Evolutionary conservation across 2,797 vertebrate species (phyloP), one percentile per base, ranked within the genome.

Genomic region (Triplophysa yarkandensis): DNA sequence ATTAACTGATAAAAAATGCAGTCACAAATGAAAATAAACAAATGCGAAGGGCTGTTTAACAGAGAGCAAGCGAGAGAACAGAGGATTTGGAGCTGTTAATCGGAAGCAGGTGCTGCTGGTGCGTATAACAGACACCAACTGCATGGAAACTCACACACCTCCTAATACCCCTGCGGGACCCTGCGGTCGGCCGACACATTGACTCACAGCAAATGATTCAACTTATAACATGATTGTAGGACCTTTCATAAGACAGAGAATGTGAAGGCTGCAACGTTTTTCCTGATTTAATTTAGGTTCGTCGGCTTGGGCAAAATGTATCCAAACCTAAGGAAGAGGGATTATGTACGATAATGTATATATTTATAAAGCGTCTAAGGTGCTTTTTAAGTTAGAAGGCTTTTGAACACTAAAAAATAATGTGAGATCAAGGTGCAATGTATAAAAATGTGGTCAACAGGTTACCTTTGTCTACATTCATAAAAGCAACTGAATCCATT

Each of bases 61-160:
- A 39, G 25, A 66, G 61, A 77, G 28, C 28, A 76, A 36, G 23
- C 57, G 57, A 66, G 62, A 77, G 28, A 34, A 76, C 74, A 75
- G 74, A 71, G 64, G 30, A 79, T 39, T 81, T 32, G 13, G 50
- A 76, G 67, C 69, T 69, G 64, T 67, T 84, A 82, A 81, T 81
- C 36, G 21, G 72, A 79, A 76, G 72, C 79, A 82, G 83, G 81
- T 82, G 79, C 74, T 71, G 57, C 43, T 66, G 74, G 83, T 74
- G 78, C 65, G 58, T 58, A 14, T 58, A 72, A 58, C 30, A 71
- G 68, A 81, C 74, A 75, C 52, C 28, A 11, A 66, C 67, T 60
- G 41, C 17, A 58, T 78, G 79, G 78, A 82, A 83, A 85, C 74
- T 81, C 74, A 81, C 80, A 86, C 81, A 80, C 70, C 84, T 71